Conservation (phyloP, 1,140 invertebrate species). For the Pseudoatta argentina region DNA sequence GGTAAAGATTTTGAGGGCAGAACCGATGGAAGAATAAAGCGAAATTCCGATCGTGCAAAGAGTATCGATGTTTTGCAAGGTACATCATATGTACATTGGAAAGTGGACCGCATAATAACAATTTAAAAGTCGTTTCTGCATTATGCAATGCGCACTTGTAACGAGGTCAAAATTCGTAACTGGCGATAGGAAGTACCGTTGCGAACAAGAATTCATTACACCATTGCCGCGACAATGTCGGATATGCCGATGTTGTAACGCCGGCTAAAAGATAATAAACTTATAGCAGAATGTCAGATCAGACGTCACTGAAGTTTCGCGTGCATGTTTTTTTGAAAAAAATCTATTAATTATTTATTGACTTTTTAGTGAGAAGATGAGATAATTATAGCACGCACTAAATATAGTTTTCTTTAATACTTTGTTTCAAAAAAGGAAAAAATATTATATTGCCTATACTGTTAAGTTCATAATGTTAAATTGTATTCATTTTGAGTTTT, state of each 20-base stretch:
- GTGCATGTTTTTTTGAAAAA: neutral
- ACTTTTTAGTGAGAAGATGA: too few species aligned
- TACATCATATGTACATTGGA: neutral
- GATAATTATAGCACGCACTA: too few species aligned
- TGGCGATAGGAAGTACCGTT: neutral
- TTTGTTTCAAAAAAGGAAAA: too few species aligned
- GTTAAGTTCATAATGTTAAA: too few species aligned
- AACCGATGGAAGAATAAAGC: slow-evolving; percentile 16
- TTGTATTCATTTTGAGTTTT: too few species aligned
- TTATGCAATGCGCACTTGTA: slow-evolving; percentile 26
- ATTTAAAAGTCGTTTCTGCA: slow-evolving; percentile 24
- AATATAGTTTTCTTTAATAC: too few species aligned
- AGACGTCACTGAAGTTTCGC: neutral
- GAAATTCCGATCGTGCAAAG: neutral
- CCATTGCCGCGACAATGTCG: neutral
- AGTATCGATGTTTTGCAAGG: slow-evolving; percentile 15
- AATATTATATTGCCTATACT: too few species aligned
- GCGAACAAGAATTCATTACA: neutral
- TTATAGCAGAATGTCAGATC: neutral
- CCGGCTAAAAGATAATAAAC: neutral
- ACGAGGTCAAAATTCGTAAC: slow-evolving; percentile 26
- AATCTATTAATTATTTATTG: too few species aligned
- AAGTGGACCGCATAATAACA: slow-evolving; percentile 12
- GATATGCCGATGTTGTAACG: neutral
- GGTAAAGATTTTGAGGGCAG: slow-evolving; percentile 35